Conservation (phyloP, 2,113 vertebrate genomes). For the Mesoclemmys tuberculata region DNA sequence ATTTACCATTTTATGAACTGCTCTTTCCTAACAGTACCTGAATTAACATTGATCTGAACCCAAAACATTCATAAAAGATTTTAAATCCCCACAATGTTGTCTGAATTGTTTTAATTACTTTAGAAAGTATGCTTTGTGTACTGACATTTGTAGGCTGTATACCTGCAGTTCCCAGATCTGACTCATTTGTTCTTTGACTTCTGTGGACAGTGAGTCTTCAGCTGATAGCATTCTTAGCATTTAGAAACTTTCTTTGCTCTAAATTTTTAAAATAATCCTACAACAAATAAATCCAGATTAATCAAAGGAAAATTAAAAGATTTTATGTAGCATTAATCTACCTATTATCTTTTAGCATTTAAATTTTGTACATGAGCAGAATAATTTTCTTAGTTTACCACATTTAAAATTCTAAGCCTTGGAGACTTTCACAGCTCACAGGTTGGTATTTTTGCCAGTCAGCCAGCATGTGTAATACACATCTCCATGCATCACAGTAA, state of each 20-base stretch:
- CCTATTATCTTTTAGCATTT: background rate
- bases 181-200: background rate
- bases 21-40: background rate
- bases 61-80: background rate
- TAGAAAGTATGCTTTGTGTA: background rate
- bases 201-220: background rate
- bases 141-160: background rate
- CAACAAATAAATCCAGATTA: background rate
- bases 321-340: background rate
- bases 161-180: background rate
- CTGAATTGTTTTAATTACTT: background rate
- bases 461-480: background rate
- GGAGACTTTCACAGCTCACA: background rate
- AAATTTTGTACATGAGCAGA: background rate
- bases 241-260: background rate
- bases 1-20: background rate
- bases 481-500: background rate
- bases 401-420: background rate
- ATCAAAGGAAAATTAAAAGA: background rate
- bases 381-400: background rate
- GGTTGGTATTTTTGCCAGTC: background rate
- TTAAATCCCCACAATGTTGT: background rate
- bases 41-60: accelerated
- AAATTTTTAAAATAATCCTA: background rate
- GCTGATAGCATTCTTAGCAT: background rate